A percentile compares a stretch with the other conserved stretches of the same genome.
phyloP scores from a whole-genome alignment of 2,797 vertebrate species.

The Benthosema pterotum region DNA sequence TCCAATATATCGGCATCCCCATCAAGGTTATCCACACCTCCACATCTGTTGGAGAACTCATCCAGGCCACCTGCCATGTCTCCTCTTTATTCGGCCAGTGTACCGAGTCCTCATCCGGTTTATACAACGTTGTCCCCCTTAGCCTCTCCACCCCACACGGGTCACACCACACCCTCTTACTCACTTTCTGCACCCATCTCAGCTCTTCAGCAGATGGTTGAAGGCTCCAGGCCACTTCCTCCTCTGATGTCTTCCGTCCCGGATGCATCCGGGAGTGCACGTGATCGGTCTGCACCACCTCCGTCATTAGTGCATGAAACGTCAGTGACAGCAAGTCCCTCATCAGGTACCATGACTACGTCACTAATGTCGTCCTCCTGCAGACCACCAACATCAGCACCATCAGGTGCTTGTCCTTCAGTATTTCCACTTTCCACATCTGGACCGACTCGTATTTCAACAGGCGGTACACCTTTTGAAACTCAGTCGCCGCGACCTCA shows the following conservation, averaged over 20 bases:
- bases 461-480: conserved; percentile 39
- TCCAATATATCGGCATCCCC: conserved; percentile 45
- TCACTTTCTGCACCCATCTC: conserved; percentile 43
- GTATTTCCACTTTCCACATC: conserved; percentile 32
- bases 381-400: conserved; percentile 29
- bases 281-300: conserved; percentile 46
- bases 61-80: conserved; percentile 39
- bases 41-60: conserved; percentile 29
- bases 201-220: conserved; percentile 60
- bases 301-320: conserved; percentile 29
- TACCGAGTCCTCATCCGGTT: conserved; percentile 37
- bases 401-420: conserved; percentile 33
- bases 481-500: conserved; percentile 31
- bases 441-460: conserved; percentile 19
- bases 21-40: conserved; percentile 41
- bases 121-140: conserved; percentile 28
- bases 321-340: conserved; percentile 25
- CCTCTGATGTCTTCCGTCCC: conserved; percentile 36
- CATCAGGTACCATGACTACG: conserved; percentile 31
- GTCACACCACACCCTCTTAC: conserved; percentile 40
- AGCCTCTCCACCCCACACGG: conserved; percentile 38
- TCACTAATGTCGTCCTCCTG: conserved; percentile 32
- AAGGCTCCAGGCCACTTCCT: conserved; percentile 49
- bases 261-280: conserved; percentile 29
- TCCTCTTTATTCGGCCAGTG: conserved; percentile 24